Conservation (phyloP, 2,888 invertebrate species). For the Chymomyza fuscimana region DNA sequence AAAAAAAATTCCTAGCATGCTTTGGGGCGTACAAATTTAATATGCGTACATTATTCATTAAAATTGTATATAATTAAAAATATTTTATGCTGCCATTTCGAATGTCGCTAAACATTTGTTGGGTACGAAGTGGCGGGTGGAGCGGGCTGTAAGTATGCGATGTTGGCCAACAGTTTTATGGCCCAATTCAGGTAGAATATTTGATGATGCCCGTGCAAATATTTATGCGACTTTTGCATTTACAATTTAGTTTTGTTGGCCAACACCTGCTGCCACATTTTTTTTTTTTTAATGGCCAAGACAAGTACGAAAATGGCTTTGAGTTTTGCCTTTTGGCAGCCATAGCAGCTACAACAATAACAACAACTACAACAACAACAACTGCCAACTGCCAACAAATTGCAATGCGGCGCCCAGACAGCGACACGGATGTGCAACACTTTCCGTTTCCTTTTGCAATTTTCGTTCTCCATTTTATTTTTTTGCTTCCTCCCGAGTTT, state of each 20-base stretch:
- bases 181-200: neutral
- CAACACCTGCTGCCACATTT: conserved; percentile 61
- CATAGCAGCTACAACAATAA: conserved; percentile 19
- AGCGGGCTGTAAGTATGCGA: too few relatives aligned
- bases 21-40: neutral
- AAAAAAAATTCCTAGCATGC: neutral
- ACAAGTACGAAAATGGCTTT: conserved; percentile 31
- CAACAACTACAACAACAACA: conserved; percentile 9
- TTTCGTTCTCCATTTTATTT: conserved; percentile 15
- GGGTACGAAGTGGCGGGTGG: neutral
- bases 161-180: neutral
- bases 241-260: conserved; percentile 21
- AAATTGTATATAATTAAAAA: neutral
- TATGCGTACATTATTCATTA: conserved; percentile 6
- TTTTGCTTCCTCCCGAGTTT: neutral
- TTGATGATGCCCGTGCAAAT: conserved; percentile 9
- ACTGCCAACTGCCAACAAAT: conserved; percentile 6
- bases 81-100: neutral
- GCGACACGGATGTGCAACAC: conserved; percentile 66
- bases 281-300: conserved; percentile 28
- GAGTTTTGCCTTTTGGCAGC: conserved; percentile 5
- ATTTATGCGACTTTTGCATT: conserved; percentile 25
- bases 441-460: conserved; percentile 60
- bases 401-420: conserved; percentile 4
- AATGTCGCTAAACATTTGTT: neutral